These are phyloP conservation scores for Erebia ligea DNA, from an alignment of 2,888 invertebrate genomes.

Conservation along the genomic window DNA sequence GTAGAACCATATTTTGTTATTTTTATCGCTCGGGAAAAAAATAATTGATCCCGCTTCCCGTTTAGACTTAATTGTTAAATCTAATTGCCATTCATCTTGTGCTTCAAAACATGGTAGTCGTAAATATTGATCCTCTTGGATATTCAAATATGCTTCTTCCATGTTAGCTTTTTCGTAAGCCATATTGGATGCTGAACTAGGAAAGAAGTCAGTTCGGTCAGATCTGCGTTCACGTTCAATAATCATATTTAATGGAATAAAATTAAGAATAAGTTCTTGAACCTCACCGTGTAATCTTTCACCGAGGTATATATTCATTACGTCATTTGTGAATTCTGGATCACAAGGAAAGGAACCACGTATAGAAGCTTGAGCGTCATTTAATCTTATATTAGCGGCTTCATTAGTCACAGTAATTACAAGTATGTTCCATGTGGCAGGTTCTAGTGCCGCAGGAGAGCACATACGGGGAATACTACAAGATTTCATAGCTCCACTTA, in stretches of 20 bases:
- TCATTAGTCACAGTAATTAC: conserved; percentile 68
- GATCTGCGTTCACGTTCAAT: conserved; percentile 48
- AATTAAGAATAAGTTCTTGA: conserved; percentile 74
- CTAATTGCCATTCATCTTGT: conserved; percentile 65
- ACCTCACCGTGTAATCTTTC: conserved; percentile 74
- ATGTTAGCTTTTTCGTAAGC: conserved; percentile 66
- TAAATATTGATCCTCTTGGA: conserved; percentile 65
- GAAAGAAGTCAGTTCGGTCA: conserved; percentile 51
- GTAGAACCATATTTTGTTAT: conserved; percentile 57
- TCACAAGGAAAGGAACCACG: conserved; percentile 65
- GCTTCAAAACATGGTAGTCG: conserved; percentile 66
- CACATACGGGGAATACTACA: conserved; percentile 65
- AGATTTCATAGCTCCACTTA: conserved; percentile 55
- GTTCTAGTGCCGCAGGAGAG: conserved; percentile 59
- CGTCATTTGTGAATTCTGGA: conserved; percentile 65
- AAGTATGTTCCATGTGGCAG: conserved; percentile 71
- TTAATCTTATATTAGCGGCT: conserved; percentile 63
- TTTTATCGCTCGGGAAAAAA: conserved; percentile 56
- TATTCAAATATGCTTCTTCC: conserved; percentile 65
- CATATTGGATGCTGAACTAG: conserved; percentile 62
- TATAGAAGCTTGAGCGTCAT: conserved; percentile 60
- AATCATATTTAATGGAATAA: conserved; percentile 63
- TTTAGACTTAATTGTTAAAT: conserved; percentile 66
- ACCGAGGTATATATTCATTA: conserved; percentile 66
- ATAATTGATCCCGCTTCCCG: conserved; percentile 64